Evolutionary conservation across 1,140 invertebrate species (phyloP), one percentile per base, ranked within the genome.

Genomic region (Drosophila sp.): DNA sequence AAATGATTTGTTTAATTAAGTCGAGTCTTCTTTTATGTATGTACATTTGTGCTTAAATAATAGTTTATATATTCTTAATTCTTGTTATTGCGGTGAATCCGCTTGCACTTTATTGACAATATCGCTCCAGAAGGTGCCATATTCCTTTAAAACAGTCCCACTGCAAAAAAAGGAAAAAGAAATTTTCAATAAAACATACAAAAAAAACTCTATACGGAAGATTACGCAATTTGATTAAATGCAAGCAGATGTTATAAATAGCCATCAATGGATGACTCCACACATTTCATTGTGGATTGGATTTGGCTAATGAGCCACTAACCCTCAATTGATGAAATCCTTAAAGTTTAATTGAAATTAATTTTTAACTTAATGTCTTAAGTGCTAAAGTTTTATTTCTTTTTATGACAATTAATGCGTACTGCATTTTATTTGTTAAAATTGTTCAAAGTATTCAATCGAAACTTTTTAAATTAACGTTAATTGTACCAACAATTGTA

Each of bases 61-160:
- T 47, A 47, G 1, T 58, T 66, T 69, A 70, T 11, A 69, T 55
- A 55, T 33, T 64, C 60, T 69, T 76, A n/a, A 54, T 82, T 56
- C 64, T 29, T 33, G 65, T 66, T 71, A 77, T 66, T 77, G 61
- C 38, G 66, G 68, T 29, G 63, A 50, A 69, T 82, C 60, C 33
- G 73, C 68, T 60, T 86, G 84, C 63, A 91, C 84, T 60, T 90
- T 91, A 66, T 70, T 78, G 5, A 91, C 72, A 66, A 95, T 90
- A 47, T 96, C 94, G 23, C 94, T 93, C 96, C 96, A 96, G 85
- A 95, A 96, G 10, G 94, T 95, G 10, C 93, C 93, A 80, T 96
- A 96, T 54, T 95, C 94, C 91, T 96, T 95, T 61, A 96, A 80
- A 30, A 96, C 93, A 6, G 95, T 95, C 58, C 95, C 95, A 30